phyloP scores from a whole-genome alignment of 2,113 vertebrate species.

The Erythrocercus mccallii region DNA sequence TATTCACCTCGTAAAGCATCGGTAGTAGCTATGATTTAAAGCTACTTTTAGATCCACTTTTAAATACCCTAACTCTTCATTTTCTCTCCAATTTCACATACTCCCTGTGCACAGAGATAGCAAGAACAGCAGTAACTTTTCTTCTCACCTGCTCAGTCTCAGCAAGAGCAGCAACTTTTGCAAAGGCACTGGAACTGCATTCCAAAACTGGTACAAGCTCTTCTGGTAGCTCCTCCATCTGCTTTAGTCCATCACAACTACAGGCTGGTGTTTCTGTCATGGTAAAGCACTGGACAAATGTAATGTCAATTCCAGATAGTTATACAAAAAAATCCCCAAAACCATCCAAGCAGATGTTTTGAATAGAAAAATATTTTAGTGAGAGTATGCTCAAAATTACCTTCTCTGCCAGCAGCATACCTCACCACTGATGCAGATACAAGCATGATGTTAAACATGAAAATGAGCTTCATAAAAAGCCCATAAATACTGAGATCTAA shows the following conservation, averaged over 20 bases:
- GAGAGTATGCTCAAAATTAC: not conserved
- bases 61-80: not conserved
- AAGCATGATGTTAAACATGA: not conserved
- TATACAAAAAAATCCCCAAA: not conserved
- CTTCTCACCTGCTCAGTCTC: slow-evolving; percentile 47
- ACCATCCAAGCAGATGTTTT: not conserved
- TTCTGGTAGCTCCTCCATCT: not conserved
- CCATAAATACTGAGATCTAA: not conserved
- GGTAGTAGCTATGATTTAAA: not conserved
- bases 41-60: not conserved
- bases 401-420: not conserved
- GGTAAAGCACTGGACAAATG: not conserved
- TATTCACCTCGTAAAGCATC: not conserved
- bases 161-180: not conserved
- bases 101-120: not conserved
- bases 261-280: not conserved
- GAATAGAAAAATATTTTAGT: not conserved
- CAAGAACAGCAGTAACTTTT: not conserved
- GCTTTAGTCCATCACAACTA: not conserved
- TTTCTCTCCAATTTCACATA: not conserved
- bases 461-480: not conserved
- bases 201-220: not conserved
- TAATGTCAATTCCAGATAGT: not conserved
- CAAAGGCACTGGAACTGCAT: not conserved
- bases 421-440: not conserved